Conservation (phyloP, 2,888 invertebrate genomes). For the Agapetus fuscipes region DNA sequence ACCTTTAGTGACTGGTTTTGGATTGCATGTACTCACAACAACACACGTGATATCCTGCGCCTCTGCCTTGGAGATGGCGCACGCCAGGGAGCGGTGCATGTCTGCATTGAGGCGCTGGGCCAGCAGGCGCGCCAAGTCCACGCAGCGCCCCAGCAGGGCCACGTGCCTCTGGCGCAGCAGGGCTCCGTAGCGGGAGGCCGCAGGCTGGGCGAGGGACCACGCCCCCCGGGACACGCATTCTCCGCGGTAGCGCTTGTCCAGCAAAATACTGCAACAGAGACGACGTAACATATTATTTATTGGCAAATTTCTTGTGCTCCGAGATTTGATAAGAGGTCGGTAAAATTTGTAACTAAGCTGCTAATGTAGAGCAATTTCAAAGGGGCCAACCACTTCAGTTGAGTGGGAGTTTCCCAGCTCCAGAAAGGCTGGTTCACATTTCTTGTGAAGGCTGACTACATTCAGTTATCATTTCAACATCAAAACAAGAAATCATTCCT, state of each 20-base stretch:
- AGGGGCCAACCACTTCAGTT: too few species aligned
- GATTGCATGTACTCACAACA: constrained; percentile 72
- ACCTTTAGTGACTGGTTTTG: too few species aligned
- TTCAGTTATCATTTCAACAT: too few species aligned
- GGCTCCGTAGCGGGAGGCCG: constrained; percentile 91
- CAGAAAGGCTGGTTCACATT: too few species aligned
- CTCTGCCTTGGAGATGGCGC: constrained; percentile 95
- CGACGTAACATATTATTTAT: too few species aligned
- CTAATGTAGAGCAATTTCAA: too few species aligned
- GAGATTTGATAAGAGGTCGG: too few species aligned
- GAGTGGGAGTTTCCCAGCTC: too few species aligned
- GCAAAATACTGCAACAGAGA: constrained; percentile 69
- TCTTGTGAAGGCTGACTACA: too few species aligned
- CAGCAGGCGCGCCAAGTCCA: constrained; percentile 79
- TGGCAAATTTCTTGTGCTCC: too few species aligned
- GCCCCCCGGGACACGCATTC: constrained; percentile 90
- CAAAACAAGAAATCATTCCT: too few species aligned
- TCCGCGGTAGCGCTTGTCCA: constrained; percentile 94
- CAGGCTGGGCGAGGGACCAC: constrained; percentile 71
- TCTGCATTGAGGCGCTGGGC: constrained; percentile 95
- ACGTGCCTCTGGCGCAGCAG: constrained; percentile 92
- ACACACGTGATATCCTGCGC: constrained; percentile 94
- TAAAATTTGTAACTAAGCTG: too few species aligned
- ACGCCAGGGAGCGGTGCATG: constrained; percentile 86
- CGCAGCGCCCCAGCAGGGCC: constrained; percentile 87